Percentiles rank a stretch among this genome's conserved stretches.
These are phyloP conservation scores for Agrotis clavis DNA, from an alignment of 2,888 invertebrate species.

Conservation along the genomic window DNA sequence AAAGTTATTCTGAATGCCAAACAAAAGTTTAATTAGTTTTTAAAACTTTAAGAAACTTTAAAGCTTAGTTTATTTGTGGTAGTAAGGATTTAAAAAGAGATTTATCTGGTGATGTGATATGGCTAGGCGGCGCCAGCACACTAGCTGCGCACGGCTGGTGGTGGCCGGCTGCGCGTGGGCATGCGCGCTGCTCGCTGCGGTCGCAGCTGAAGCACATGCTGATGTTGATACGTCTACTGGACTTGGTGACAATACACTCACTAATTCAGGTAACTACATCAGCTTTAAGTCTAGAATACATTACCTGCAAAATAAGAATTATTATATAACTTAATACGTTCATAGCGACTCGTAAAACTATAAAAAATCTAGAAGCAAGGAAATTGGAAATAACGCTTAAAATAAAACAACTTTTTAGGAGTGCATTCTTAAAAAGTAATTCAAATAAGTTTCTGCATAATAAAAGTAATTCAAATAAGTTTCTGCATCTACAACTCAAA, in stretches of 20 bases:
- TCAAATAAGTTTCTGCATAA: neutral
- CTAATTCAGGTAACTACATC: conserved; percentile 83
- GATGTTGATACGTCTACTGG: conserved; percentile 89
- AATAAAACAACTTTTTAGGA: neutral
- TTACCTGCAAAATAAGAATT: neutral
- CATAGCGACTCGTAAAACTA: neutral
- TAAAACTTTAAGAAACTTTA: conserved; percentile 56
- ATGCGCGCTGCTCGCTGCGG: conserved; percentile 81
- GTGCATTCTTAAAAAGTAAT: neutral
- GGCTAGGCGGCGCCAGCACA: conserved; percentile 77
- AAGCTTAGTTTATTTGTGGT: conserved; percentile 63
- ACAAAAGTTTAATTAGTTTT: conserved; percentile 43
- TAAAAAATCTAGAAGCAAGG: neutral
- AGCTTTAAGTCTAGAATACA: neutral
- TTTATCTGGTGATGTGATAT: conserved; percentile 88
- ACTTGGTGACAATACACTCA: conserved; percentile 87
- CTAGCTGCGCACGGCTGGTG: conserved; percentile 72
- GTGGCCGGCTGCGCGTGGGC: conserved; percentile 85
- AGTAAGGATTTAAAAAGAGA: conserved; percentile 55
- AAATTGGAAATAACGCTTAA: neutral
- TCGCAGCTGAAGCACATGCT: conserved; percentile 78
- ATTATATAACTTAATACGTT: neutral
- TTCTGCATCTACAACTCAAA: neutral
- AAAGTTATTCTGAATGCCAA: conserved; percentile 49
- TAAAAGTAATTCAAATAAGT: no score